phyloP scores from a whole-genome alignment of 2,888 invertebrate species.

The Calameuta idolon region DNA sequence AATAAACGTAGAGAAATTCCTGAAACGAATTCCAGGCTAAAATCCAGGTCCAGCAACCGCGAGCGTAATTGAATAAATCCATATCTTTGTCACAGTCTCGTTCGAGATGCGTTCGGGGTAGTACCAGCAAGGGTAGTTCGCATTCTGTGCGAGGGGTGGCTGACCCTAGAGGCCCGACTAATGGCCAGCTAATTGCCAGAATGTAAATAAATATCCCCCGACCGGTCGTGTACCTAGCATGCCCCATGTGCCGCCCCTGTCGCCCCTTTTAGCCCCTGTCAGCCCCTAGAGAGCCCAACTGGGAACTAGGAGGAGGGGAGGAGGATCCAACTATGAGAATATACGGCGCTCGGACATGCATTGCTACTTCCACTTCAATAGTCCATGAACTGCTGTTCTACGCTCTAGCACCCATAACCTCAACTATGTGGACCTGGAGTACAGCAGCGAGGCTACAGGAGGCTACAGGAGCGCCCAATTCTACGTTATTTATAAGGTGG shows the following conservation, averaged over 20 bases:
- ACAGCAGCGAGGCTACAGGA: too few relatives aligned
- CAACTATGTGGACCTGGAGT: too few relatives aligned
- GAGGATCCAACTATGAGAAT: constrained; percentile 56
- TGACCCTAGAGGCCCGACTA: constrained; percentile 52
- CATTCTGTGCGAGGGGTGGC: constrained; percentile 20
- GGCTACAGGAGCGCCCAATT: too few relatives aligned
- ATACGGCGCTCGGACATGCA: constrained; percentile 62
- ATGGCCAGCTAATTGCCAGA: constrained; percentile 64
- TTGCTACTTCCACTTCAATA: constrained; percentile 51
- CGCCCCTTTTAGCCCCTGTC: constrained; percentile 23
- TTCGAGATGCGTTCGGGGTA: constrained; percentile 34
- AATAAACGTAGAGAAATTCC: constrained; percentile 1
- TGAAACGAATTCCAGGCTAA: background rate
- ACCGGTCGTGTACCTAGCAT: constrained; percentile 38
- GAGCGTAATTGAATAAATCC: constrained; percentile 37
- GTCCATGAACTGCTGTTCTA: constrained; percentile 2
- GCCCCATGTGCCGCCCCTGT: constrained; percentile 24
- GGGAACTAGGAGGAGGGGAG: too few relatives aligned
- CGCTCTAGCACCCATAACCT: too few relatives aligned
- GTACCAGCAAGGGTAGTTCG: constrained; percentile 14
- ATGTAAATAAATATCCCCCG: constrained; percentile 66
- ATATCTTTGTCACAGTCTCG: constrained; percentile 37
- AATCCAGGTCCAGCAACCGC: background rate
- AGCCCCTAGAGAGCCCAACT: constrained; percentile 38
- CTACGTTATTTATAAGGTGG: too few relatives aligned